Evolutionary conservation across 2,113 vertebrate genomes (phyloP).

Genomic region (Holacanthus passer): DNA sequence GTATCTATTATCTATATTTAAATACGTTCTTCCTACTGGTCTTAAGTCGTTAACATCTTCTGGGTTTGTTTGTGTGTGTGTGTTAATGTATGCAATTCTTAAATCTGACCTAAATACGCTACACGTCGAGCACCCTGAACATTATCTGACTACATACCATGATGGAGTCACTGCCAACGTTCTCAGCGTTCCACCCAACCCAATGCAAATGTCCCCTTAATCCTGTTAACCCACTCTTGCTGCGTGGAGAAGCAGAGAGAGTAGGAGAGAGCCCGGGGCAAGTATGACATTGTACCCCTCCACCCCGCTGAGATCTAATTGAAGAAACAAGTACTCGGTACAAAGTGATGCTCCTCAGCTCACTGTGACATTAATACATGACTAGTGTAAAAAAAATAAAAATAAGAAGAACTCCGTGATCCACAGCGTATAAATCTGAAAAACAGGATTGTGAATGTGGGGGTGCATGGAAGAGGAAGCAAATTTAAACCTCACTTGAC

Average conservation of each 20-base stretch:
- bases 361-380: constrained; percentile 63
- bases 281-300: constrained; percentile 51
- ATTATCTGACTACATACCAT: constrained; percentile 25
- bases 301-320: constrained; percentile 74
- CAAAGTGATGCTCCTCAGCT: constrained; percentile 62
- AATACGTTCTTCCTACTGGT: neutral
- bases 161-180: constrained; percentile 48
- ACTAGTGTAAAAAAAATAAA: constrained; percentile 21
- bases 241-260: constrained; percentile 53
- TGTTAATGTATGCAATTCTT: constrained; percentile 63
- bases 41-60: constrained; percentile 10
- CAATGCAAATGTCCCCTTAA: constrained; percentile 73
- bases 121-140: constrained; percentile 21
- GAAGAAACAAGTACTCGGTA: constrained; percentile 70
- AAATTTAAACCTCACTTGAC: constrained; percentile 19
- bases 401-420: neutral
- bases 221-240: constrained; percentile 76
- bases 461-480: constrained; percentile 35
- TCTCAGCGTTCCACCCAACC: constrained; percentile 45
- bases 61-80: constrained; percentile 13
- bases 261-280: constrained; percentile 56
- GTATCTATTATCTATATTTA: neutral
- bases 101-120: constrained; percentile 77
- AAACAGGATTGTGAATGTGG: constrained; percentile 50
- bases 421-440: constrained; percentile 26